phyloP scores from a whole-genome alignment of 2,888 invertebrate genomes.

The Synanthedon andrenaeformis region DNA sequence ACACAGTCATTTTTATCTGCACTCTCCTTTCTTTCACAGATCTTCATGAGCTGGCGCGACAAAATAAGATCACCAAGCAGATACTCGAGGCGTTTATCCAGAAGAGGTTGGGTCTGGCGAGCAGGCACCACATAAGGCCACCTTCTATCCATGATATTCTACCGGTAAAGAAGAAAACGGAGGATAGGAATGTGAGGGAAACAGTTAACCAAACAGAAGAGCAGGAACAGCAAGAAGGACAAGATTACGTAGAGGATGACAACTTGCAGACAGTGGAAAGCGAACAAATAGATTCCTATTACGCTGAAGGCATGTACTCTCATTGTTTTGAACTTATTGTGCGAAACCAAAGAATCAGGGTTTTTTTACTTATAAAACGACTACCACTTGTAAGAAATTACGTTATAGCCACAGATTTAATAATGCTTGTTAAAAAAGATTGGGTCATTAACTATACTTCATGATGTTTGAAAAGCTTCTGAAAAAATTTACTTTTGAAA shows the following conservation, averaged over 20 bases:
- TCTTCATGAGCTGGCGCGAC: conserved; percentile 74
- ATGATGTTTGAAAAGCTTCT: too few species aligned
- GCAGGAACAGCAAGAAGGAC: conserved; percentile 15
- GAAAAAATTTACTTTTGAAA: too few species aligned
- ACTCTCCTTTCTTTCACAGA: conserved; percentile 61
- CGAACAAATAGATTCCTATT: conserved; percentile 76
- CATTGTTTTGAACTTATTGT: background rate
- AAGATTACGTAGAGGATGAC: conserved; percentile 4
- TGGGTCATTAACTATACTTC: too few species aligned
- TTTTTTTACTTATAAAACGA: too few species aligned
- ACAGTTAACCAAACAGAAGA: conserved; percentile 17
- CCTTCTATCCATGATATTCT: conserved; percentile 77
- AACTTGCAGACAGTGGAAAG: conserved; percentile 77
- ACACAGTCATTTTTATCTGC: conserved; percentile 67
- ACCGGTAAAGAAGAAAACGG: conserved; percentile 51
- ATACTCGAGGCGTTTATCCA: conserved; percentile 80
- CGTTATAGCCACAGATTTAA: too few species aligned
- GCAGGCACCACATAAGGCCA: conserved; percentile 41
- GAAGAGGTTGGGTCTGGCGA: conserved; percentile 74
- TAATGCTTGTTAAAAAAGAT: too few species aligned
- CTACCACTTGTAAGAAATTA: too few species aligned
- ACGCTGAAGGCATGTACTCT: conserved; percentile 54
- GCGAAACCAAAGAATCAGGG: background rate
- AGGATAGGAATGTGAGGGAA: conserved; percentile 25
- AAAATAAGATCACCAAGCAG: conserved; percentile 82